Base-by-base conservation (phyloP, 2,797 vertebrate species). In the Pempheris klunzingeri region DNA sequence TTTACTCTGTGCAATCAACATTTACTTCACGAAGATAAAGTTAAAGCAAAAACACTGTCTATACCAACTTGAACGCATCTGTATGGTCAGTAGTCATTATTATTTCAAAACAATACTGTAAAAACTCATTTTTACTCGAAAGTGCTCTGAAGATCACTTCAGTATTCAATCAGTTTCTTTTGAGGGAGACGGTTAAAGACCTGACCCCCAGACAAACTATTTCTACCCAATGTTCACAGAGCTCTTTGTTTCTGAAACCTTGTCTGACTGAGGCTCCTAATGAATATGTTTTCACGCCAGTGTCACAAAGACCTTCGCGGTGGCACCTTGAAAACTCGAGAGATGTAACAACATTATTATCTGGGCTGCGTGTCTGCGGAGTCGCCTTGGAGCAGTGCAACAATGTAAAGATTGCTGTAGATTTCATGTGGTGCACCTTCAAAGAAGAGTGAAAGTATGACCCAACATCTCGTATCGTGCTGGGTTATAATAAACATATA, bases 271-370 rank as follows among this genome's bases (percentile, higher is more conserved):
- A 55, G 62, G 39, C 55, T 78, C 24, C 52, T 80, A 84, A 77
- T 84, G 32, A 88, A 79, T 55, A 67, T 8, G 0, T 77, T 73
- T 77, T 82, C 44, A 60, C 50, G 38, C 47, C 4, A 28, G 28
- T 53, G 62, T 85, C 64, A 44, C 52, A 63, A 55, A 74, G 74
- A 80, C 74, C 69, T 79, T 76, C 4, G 26, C 49, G 2, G 47
- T 15, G 3, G 65, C 71, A 78, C 81, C 84, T 87, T 84, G 82
- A 78, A 78, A 78, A 78, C 10, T 64, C 32, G 32, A 72, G n/a
- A 76, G 22, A 50, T 72, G 17, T 61, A 69, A 72, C 59, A 64
- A 43, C 44, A 47, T 80, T 72, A 77, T 81, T 67, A 75, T 72
- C 65, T 22, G 24, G 46, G 15, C 28, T 46, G 57, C 1, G 1